Conservation (phyloP, 2,888 invertebrate species). For the Oasisia sp. region DNA sequence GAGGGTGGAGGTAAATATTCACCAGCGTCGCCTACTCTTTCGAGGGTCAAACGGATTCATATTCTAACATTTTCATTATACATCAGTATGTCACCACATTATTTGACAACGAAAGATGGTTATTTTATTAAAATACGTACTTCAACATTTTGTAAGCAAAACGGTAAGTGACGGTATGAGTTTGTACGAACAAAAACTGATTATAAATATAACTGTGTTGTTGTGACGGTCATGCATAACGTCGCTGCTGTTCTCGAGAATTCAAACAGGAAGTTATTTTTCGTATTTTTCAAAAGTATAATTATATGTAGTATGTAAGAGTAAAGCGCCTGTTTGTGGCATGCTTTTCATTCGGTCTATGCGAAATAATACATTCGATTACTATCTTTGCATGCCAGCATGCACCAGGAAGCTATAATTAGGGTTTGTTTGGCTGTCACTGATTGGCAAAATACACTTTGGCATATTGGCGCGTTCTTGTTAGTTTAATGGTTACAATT, state of each 20-base stretch:
- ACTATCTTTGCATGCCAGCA: neutral
- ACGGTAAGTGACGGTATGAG: neutral
- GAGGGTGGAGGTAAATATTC: too few relatives aligned
- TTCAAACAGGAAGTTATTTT: neutral
- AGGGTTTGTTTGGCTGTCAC: neutral
- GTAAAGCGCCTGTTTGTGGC: neutral
- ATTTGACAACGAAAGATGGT: too few relatives aligned
- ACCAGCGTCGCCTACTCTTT: too few relatives aligned
- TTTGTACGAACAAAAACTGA: neutral
- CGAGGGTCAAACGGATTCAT: too few relatives aligned
- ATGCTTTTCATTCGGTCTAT: neutral
- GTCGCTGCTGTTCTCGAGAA: neutral
- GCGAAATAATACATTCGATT: constrained; percentile 3
- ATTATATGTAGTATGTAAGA: neutral
- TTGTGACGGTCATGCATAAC: neutral
- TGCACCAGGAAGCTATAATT: neutral
- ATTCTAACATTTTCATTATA: neutral
- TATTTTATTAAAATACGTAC: too few relatives aligned
- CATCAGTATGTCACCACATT: neutral
- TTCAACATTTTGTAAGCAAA: neutral
- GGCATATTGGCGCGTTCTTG: neutral
- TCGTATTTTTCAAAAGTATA: neutral
- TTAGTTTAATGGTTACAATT: neutral
- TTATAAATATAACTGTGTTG: neutral
- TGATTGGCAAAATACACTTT: neutral